Evolutionary conservation across 2,888 invertebrate genomes (phyloP), one percentile per base, ranked within the genome.

Genomic region (Drosophila kambysellisi): DNA sequence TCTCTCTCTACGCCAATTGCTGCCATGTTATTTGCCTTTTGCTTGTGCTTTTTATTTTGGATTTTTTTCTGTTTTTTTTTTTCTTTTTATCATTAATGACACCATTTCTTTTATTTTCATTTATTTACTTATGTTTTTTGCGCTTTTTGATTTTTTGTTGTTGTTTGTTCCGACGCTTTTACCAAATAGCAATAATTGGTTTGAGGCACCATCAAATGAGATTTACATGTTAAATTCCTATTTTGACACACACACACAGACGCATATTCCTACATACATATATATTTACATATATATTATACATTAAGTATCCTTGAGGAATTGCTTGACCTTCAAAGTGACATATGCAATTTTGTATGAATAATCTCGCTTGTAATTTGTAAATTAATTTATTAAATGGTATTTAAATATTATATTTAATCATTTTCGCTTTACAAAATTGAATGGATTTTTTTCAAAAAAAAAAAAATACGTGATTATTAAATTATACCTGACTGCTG

Each of bases 71-170:
- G 43, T 74, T 57, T 72, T 63, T 39, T 39, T 32, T 39, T 39
- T 32, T 39, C 32, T 39, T 65, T 74, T 71, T 72, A 72, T 69
- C 72, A 78, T 67, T 67, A 70, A 78, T 70, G 69, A 80, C 83
- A 76, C 74, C 76, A 68, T 65, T 69, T 81, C 56, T 53, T 76
- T 73, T 64, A 43, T 65, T 48, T 63, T 60, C 53, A 17, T 56
- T 51, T 61, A 25, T 58, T 56, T 57, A 39, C 48, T 43, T 32
- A 52, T 25, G 15, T 52, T 58, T 15, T 54, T 39, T n/a, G 46
- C 25, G 4, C 46, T 46, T 43, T 43, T 43, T 11, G 20, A 20
- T 33, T 54, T 63, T 68, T 32, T 54, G 15, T n/a, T 43, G 29
- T 1, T 39, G 20, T 43, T 41, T 43, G 20, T 33, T 41, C 43